Conservation (phyloP, 2,888 invertebrate species). For the Molorchus minor region DNA sequence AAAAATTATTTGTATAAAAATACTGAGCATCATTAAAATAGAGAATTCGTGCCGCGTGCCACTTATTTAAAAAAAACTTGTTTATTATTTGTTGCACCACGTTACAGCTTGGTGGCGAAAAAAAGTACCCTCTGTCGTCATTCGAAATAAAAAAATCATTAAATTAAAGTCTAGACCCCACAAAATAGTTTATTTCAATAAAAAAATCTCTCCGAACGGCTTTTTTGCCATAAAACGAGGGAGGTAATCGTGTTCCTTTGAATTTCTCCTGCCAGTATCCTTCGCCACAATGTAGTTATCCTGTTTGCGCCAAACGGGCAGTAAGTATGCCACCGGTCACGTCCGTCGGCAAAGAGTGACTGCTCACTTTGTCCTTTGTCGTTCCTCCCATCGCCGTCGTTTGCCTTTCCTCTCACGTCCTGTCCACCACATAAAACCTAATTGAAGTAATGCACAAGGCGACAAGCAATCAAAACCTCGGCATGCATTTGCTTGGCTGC, state of each 20-base stretch:
- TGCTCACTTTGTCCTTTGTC: constrained; percentile 25
- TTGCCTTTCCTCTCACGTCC: constrained; percentile 49
- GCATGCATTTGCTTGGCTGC: constrained; percentile 44
- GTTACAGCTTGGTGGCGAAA: no score
- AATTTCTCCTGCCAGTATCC: constrained; percentile 2
- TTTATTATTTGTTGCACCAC: no score
- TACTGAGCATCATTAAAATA: no score
- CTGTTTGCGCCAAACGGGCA: constrained; percentile 10
- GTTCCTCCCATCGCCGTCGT: not conserved
- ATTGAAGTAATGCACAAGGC: constrained; percentile 53
- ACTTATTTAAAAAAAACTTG: no score
- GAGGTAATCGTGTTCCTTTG: constrained; percentile 18
- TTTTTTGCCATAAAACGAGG: not conserved
- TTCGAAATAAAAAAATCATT: no score
- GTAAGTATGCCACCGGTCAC: constrained; percentile 16
- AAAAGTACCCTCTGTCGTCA: no score
- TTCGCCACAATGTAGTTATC: constrained; percentile 20
- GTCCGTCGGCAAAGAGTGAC: constrained; percentile 15
- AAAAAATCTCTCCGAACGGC: no score
- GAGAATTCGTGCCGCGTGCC: no score
- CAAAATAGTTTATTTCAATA: no score
- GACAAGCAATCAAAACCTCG: constrained; percentile 49
- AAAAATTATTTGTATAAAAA: no score
- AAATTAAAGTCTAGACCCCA: no score
- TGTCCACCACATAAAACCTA: constrained; percentile 51